These are phyloP conservation scores for Archivesica marissinica DNA, from an alignment of 1,140 invertebrate genomes.

Conservation along the genomic window DNA sequence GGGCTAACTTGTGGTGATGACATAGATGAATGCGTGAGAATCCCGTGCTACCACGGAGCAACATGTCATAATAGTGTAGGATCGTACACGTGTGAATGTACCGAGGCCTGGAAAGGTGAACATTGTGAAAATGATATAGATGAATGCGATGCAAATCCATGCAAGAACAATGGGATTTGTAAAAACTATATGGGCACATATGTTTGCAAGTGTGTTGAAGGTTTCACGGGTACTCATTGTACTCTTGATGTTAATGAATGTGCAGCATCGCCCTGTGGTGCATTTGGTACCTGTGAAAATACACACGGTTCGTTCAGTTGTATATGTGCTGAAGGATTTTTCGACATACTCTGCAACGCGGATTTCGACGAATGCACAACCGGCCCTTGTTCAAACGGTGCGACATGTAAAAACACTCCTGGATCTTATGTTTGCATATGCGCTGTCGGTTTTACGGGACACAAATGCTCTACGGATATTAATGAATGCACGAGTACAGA, in stretches of 20 bases:
- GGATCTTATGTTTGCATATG: constrained; percentile 36
- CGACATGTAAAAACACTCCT: constrained; percentile 49
- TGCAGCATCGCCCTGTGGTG: not conserved
- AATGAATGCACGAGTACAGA: constrained; percentile 84
- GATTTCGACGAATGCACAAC: constrained; percentile 65
- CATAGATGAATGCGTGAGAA: constrained; percentile 31
- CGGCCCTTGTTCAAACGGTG: constrained; percentile 67
- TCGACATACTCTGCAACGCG: constrained; percentile 86
- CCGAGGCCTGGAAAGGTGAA: constrained; percentile 93
- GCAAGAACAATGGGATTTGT: constrained; percentile 63
- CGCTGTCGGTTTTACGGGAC: constrained; percentile 83
- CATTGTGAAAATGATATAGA: constrained; percentile 95
- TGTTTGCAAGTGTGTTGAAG: constrained; percentile 45
- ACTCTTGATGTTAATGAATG: constrained; percentile 90
- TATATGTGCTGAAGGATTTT: constrained; percentile 81
- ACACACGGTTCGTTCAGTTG: constrained; percentile 46
- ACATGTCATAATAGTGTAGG: constrained; percentile 50
- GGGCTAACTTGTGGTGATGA: constrained; percentile 87
- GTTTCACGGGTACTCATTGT: constrained; percentile 92
- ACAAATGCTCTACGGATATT: constrained; percentile 35
- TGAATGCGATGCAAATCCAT: constrained; percentile 47
- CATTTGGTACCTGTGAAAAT: constrained; percentile 24
- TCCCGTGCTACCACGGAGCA: constrained; percentile 57
- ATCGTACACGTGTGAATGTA: constrained; percentile 33
- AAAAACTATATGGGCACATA: constrained; percentile 33